Base-by-base conservation (phyloP, 2,888 invertebrate genomes). In the Agonopterix heracliana region DNA sequence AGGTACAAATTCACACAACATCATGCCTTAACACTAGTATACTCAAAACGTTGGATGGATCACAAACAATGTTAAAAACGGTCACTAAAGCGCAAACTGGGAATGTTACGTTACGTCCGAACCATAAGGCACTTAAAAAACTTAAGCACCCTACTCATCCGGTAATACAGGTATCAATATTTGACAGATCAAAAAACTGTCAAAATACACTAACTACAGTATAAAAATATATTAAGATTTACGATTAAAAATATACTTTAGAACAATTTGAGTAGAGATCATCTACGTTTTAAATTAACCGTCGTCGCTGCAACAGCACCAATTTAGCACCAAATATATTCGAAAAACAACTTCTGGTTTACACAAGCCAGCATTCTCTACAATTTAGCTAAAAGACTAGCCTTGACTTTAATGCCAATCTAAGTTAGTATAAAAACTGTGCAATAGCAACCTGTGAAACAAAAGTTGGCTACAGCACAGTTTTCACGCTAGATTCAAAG, bases 21-120 rank as follows among this genome's bases (percentile, higher is more conserved):
- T 53, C 51, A 86, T 88, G 87, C 87, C 81, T 81, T 83, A 85
- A 61, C 63, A 62, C 68, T 81, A 82, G 71, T 65, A 67, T 66
- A 78, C 66, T 74, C 74, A 36, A 26, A 26, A 48, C 46, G 44
- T 75, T 81, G 82, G 81, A 87, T 86, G 82, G 86, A 85, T 83
- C 86, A 86, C 87, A 86, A 85, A 83, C 83, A 81, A 71, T 82
- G 82, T 86, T 85, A 82, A 74, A 26, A 62, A 68, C 55, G 58
- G 65, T 79, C 78, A 85, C 77, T 78, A 75, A 85, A 85, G 83
- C 82, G 68, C 85, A 85, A 76, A 85, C 84, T 78, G 79, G 87
- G 85, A 86, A 88, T 87, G 87, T 87, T 82, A 82, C 73, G 81
- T 80, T 77, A 74, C 73, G 73, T 26, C 26, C 26, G 26, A 26